Evolutionary conservation across 2,888 invertebrate genomes (phyloP).

Genomic region (Hyposoter dolosus): DNA sequence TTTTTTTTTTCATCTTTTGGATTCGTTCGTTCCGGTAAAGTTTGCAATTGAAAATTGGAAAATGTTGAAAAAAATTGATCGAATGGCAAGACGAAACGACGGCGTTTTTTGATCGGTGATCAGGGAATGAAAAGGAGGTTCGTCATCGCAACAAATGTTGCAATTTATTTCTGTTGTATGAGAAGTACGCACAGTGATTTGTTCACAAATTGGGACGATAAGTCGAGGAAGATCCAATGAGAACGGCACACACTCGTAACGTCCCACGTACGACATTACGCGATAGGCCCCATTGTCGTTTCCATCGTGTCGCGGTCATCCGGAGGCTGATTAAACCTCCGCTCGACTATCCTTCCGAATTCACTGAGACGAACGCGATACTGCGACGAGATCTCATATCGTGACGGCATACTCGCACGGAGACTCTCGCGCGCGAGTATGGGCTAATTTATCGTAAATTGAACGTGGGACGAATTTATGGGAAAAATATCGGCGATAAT

Average conservation of each 20-base stretch:
- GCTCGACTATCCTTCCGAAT: conserved; percentile 57
- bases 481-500: conserved; percentile 59
- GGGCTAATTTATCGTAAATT: conserved; percentile 49
- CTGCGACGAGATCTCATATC: conserved; percentile 26
- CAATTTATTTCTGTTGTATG: conserved; percentile 36
- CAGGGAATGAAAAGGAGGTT: conserved; percentile 1
- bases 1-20: neutral
- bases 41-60: neutral
- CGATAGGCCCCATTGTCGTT: conserved; percentile 58
- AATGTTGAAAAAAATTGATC: neutral
- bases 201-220: conserved; percentile 40
- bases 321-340: conserved; percentile 55
- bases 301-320: conserved; percentile 48
- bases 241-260: conserved; percentile 44
- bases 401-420: conserved; percentile 32
- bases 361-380: conserved; percentile 18
- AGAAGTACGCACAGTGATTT: conserved; percentile 54
- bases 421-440: neutral
- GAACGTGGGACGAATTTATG: conserved; percentile 66
- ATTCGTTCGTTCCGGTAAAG: neutral
- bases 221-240: conserved; percentile 26
- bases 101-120: neutral
- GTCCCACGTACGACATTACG: conserved; percentile 56
- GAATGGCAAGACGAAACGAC: neutral
- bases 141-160: conserved; percentile 26